phyloP scores from a whole-genome alignment of 2,797 vertebrate genomes.

The Remorina albescens region DNA sequence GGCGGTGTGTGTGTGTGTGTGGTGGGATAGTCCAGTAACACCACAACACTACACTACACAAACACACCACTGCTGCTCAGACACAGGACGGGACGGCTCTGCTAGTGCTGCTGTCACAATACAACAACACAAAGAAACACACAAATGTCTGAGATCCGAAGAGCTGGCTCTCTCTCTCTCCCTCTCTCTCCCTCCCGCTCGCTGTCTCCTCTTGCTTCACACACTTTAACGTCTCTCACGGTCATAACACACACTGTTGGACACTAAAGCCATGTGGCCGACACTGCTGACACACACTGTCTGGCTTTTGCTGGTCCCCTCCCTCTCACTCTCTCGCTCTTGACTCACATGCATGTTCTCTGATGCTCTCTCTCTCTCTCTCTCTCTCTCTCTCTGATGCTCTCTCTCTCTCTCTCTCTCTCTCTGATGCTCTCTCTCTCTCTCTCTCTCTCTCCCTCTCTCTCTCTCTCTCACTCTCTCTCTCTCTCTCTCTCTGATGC shows the following conservation, averaged over 20 bases:
- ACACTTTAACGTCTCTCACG: constrained; percentile 24
- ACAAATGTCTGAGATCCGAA: constrained; percentile 37
- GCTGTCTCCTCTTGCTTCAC: constrained; percentile 5
- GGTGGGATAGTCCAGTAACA: constrained; percentile 36
- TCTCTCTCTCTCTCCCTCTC: no score
- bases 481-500: no score
- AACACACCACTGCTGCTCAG: constrained; percentile 39
- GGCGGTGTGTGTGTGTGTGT: no score
- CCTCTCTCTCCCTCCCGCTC: no score
- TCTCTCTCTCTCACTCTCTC: no score
- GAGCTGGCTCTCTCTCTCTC: constrained; percentile 29
- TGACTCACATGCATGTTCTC: constrained; percentile 29
- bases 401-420: no score
- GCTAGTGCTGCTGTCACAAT: constrained; percentile 36
- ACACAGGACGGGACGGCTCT: constrained; percentile 9
- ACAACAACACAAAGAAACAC: constrained; percentile 13
- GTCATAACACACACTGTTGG: constrained; percentile 57
- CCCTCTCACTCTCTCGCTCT: constrained; percentile 50
- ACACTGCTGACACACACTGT: constrained; percentile 69
- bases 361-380: constrained; percentile 23
- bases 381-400: no score
- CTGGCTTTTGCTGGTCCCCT: constrained; percentile 52
- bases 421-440: no score
- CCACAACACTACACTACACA: constrained; percentile 34
- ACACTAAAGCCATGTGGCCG: constrained; percentile 64